Conservation (phyloP, 2,797 vertebrate species). For the Macroramphosus scolopax region DNA sequence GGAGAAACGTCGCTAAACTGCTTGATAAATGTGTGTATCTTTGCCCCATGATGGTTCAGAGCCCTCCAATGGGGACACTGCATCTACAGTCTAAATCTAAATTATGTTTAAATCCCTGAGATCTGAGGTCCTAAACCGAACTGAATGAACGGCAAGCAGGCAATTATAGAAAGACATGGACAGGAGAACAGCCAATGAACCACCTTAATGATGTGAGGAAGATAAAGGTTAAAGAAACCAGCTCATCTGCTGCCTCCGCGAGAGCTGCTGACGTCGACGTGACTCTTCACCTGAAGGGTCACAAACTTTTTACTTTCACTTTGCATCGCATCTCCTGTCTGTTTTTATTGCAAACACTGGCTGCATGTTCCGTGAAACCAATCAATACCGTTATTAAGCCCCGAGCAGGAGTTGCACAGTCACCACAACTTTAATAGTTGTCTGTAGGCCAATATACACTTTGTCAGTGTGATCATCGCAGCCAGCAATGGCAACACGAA, state of each 20-base stretch:
- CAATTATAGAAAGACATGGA: conserved; percentile 16
- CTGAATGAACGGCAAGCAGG: conserved; percentile 36
- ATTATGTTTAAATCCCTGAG: conserved; percentile 48
- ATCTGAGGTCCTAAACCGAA: conserved; percentile 49
- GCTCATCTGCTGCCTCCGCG: conserved; percentile 7
- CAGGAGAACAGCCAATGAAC: conserved; percentile 21
- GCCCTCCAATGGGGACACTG: conserved; percentile 43
- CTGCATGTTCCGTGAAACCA: conserved; percentile 32
- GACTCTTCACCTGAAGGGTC: neutral
- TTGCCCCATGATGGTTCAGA: conserved; percentile 43
- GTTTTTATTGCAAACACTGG: conserved; percentile 30
- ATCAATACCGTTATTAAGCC: conserved; percentile 57
- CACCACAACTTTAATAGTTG: conserved; percentile 57
- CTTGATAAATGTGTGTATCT: conserved; percentile 42
- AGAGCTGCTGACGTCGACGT: conserved; percentile 9
- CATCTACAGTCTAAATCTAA: conserved; percentile 43
- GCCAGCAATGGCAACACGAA: conserved; percentile 30
- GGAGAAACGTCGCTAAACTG: too few relatives aligned
- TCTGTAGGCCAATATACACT: conserved; percentile 45
- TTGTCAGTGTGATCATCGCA: conserved; percentile 42
- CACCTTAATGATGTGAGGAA: conserved; percentile 3
- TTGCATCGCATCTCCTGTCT: conserved; percentile 31
- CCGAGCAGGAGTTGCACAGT: conserved; percentile 49
- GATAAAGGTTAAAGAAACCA: conserved; percentile 19
- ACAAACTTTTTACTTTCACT: conserved; percentile 28